A percentile compares a stretch with the other conserved stretches of the same genome.
phyloP scores from a whole-genome alignment of 1,140 invertebrate species.

The Charaxes varanes region DNA sequence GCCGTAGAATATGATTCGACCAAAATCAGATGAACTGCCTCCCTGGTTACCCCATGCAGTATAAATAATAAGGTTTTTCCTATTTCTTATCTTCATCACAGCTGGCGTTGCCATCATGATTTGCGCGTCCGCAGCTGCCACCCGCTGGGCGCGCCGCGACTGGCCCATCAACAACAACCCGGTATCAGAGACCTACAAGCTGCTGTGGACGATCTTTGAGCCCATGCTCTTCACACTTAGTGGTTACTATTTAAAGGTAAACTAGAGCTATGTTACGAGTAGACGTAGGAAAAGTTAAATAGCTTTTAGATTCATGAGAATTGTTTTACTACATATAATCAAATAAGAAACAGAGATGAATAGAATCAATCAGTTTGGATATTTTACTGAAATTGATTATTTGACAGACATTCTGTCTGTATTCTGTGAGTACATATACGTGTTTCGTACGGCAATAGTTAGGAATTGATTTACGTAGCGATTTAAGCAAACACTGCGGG shows the following conservation, averaged over 20 bases:
- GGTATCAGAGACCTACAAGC: slow-evolving; percentile 86
- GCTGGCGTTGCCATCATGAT: slow-evolving; percentile 65
- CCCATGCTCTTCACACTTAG: slow-evolving; percentile 93
- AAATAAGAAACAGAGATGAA: too few species aligned
- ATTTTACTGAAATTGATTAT: too few species aligned
- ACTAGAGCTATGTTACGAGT: slow-evolving; percentile 1
- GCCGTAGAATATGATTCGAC: too few species aligned
- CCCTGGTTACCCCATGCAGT: too few species aligned
- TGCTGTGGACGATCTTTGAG: slow-evolving; percentile 94
- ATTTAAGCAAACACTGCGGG: slow-evolving; percentile 18
- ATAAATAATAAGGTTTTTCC: too few species aligned
- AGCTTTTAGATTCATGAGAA: not conserved
- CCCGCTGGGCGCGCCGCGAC: slow-evolving; percentile 82
- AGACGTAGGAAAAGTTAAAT: not conserved
- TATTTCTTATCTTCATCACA: slow-evolving; percentile 12
- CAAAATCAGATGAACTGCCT: too few species aligned
- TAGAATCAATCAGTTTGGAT: too few species aligned
- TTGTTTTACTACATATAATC: too few species aligned
- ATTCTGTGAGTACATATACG: not conserved
- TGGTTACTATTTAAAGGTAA: slow-evolving; percentile 75
- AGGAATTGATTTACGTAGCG: slow-evolving; percentile 21
- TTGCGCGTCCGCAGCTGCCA: slow-evolving; percentile 49
- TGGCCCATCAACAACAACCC: slow-evolving; percentile 89
- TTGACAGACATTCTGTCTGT: not conserved
- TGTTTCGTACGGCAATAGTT: not conserved